Percentiles rank a stretch among this genome's conserved stretches.
These are phyloP conservation scores for Egretta garzetta DNA, from an alignment of 2,113 vertebrate species.

Conservation along the genomic window DNA sequence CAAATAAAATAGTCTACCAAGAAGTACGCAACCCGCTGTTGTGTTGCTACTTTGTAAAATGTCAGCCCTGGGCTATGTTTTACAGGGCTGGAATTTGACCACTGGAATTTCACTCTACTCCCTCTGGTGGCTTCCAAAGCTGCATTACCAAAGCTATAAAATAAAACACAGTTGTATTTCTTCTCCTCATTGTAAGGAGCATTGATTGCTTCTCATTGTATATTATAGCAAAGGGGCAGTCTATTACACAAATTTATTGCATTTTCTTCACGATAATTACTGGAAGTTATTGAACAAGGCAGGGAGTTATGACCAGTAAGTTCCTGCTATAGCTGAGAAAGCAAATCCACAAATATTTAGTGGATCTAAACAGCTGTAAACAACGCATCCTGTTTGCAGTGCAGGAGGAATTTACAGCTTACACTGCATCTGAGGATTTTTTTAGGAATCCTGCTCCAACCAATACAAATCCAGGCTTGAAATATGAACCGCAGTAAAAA, in stretches of 20 bases:
- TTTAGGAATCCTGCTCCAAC: slow-evolving; percentile 39
- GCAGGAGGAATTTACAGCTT: slow-evolving; percentile 66
- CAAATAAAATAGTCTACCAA: slow-evolving; percentile 42
- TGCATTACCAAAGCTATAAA: slow-evolving; percentile 69
- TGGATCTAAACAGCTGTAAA: slow-evolving; percentile 76
- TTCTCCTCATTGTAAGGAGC: slow-evolving; percentile 79
- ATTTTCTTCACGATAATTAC: slow-evolving; percentile 83
- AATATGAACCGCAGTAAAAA: slow-evolving; percentile 41
- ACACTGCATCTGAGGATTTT: slow-evolving; percentile 36
- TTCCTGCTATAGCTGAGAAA: slow-evolving; percentile 76
- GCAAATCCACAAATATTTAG: slow-evolving; percentile 79
- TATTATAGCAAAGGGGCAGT: slow-evolving; percentile 81
- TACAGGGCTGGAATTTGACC: slow-evolving; percentile 51
- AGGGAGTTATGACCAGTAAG: slow-evolving; percentile 76
- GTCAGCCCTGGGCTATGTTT: slow-evolving; percentile 62
- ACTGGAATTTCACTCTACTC: slow-evolving; percentile 69
- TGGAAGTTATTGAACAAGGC: slow-evolving; percentile 83
- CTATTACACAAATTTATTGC: slow-evolving; percentile 81
- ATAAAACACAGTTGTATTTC: slow-evolving; percentile 77
- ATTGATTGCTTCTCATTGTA: slow-evolving; percentile 80
- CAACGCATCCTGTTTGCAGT: slow-evolving; percentile 69
- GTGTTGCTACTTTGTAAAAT: slow-evolving; percentile 47
- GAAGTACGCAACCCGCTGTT: background rate
- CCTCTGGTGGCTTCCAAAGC: slow-evolving; percentile 77
- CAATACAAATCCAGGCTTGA: slow-evolving; percentile 13